These are phyloP conservation scores for Protodeltote pygarga DNA, from an alignment of 2,888 invertebrate species.

Conservation along the genomic window DNA sequence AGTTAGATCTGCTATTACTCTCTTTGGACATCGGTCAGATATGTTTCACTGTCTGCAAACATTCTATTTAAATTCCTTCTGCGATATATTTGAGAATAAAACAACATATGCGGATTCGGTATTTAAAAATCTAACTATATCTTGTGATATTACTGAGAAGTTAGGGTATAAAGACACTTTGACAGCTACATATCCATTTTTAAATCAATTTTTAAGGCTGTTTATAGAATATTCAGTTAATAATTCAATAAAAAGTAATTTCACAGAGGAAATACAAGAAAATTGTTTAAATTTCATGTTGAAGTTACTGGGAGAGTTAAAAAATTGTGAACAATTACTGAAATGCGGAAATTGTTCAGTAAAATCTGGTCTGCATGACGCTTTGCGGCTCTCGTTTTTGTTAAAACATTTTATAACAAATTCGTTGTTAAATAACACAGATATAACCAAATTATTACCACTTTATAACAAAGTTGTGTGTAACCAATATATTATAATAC, in stretches of 20 bases:
- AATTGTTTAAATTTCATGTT: slow-evolving; percentile 63
- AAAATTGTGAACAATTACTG: slow-evolving; percentile 58
- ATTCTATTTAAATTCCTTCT: slow-evolving; percentile 67
- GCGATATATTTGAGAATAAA: slow-evolving; percentile 60
- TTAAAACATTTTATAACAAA: slow-evolving; percentile 62
- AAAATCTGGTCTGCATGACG: slow-evolving; percentile 70
- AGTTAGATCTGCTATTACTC: slow-evolving; percentile 49
- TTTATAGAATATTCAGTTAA: slow-evolving; percentile 62
- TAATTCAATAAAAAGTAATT: slow-evolving; percentile 42
- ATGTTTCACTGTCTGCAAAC: slow-evolving; percentile 71
- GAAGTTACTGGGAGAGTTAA: slow-evolving; percentile 58
- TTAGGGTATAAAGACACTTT: slow-evolving; percentile 60
- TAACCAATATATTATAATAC: slow-evolving; percentile 63
- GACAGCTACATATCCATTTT: slow-evolving; percentile 64
- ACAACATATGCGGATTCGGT: slow-evolving; percentile 53
- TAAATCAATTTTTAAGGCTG: slow-evolving; percentile 69
- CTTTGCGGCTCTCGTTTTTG: slow-evolving; percentile 66
- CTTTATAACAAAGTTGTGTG: slow-evolving; percentile 52
- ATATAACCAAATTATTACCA: slow-evolving; percentile 51
- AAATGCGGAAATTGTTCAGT: slow-evolving; percentile 75
- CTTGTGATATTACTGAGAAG: slow-evolving; percentile 65
- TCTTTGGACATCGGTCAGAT: slow-evolving; percentile 63
- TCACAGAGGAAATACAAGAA: slow-evolving; percentile 52
- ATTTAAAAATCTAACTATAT: slow-evolving; percentile 58
- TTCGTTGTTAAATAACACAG: slow-evolving; percentile 48